Conservation (phyloP, 2,113 vertebrate species). For the Callopanchax toddi region DNA sequence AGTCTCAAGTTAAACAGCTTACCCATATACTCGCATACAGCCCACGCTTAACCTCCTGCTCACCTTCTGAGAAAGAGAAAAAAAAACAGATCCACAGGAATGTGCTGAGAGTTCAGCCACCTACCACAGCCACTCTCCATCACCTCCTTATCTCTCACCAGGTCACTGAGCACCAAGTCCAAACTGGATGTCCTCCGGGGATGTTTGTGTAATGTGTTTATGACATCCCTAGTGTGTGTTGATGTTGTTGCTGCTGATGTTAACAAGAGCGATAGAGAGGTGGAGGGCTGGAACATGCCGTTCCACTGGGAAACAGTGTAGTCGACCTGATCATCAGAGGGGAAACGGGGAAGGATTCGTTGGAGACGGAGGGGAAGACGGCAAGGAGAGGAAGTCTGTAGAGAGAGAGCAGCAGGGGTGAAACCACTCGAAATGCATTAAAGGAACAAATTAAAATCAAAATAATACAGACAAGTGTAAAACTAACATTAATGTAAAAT, state of each 20-base stretch:
- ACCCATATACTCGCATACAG: slow-evolving; percentile 24
- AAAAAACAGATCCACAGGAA: slow-evolving; percentile 46
- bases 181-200: slow-evolving; percentile 58
- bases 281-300: slow-evolving; percentile 25
- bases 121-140: slow-evolving; percentile 49
- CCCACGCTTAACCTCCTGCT: slow-evolving; percentile 14
- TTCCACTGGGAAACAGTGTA: slow-evolving; percentile 47
- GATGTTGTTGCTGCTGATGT: slow-evolving; percentile 61
- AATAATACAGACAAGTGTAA: too few relatives aligned
- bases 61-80: slow-evolving; percentile 13
- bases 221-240: slow-evolving; percentile 70
- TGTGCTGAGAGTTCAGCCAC: slow-evolving; percentile 42
- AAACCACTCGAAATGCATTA: too few relatives aligned
- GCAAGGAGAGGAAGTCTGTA: slow-evolving; percentile 15
- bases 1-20: slow-evolving; percentile 39
- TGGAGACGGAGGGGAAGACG: slow-evolving; percentile 13
- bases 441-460: too few relatives aligned
- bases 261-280: slow-evolving; percentile 51
- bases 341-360: slow-evolving; percentile 13
- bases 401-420: slow-evolving; percentile 7
- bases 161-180: slow-evolving; percentile 56
- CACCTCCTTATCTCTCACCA: slow-evolving; percentile 65
- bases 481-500: background rate
- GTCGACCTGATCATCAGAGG: slow-evolving; percentile 45
- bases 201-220: slow-evolving; percentile 79